Evolutionary conservation across 1,140 invertebrate species (phyloP).

Genomic region (Drosophila persimilis): DNA sequence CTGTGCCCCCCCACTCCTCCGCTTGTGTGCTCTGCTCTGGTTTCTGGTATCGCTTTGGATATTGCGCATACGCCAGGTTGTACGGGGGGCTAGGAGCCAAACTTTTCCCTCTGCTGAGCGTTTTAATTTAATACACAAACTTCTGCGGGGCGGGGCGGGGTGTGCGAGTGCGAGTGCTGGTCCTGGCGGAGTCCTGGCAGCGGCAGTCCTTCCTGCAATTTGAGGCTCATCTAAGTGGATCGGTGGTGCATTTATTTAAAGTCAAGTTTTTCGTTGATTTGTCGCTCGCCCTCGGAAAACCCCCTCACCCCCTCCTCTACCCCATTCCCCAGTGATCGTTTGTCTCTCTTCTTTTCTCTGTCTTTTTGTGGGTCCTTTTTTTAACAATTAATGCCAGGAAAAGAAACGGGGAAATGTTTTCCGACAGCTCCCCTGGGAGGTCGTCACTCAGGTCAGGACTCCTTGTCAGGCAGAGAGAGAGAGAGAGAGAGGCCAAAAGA

Average conservation of each 20-base stretch:
- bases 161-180: no score
- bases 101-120: constrained; percentile 60
- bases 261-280: constrained; percentile 65
- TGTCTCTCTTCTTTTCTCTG: neutral
- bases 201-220: constrained; percentile 23
- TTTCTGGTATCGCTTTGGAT: constrained; percentile 1
- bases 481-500: no score
- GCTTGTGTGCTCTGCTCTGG: neutral
- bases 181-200: neutral
- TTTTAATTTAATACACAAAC: constrained; percentile 81
- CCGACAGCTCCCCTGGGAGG: constrained; percentile 35
- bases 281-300: constrained; percentile 27
- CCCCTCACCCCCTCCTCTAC: no score
- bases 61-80: constrained; percentile 60
- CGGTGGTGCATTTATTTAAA: constrained; percentile 74
- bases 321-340: constrained; percentile 42
- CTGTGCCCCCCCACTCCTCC: neutral
- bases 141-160: constrained; percentile 23
- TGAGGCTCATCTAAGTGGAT: constrained; percentile 58
- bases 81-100: constrained; percentile 20
- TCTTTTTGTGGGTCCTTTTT: constrained; percentile 8
- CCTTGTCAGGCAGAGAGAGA: neutral
- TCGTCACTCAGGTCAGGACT: constrained; percentile 36
- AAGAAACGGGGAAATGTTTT: constrained; percentile 15
- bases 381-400: constrained; percentile 53